Percentiles rank a stretch among this genome's conserved stretches.
phyloP scores from a whole-genome alignment of 2,797 vertebrate species.

The Champsocephalus esox region DNA sequence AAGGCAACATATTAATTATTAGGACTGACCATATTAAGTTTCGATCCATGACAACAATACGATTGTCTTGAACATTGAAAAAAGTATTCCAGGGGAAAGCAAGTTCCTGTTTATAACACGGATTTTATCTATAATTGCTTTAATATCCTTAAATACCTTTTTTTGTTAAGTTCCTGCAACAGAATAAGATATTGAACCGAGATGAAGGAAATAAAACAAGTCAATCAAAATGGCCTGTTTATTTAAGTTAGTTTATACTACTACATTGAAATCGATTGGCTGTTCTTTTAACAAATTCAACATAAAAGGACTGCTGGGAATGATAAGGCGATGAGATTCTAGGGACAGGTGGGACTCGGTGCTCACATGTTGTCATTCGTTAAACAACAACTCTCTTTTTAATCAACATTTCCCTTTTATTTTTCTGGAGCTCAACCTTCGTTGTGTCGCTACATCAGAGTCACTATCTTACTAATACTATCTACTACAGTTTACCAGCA shows the following conservation, averaged over 20 bases:
- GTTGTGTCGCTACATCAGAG: background rate
- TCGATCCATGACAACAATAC: background rate
- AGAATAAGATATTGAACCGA: background rate
- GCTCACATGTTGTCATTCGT: constrained; percentile 29
- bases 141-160: background rate
- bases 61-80: background rate
- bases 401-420: background rate
- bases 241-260: background rate
- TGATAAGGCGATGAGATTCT: constrained; percentile 3
- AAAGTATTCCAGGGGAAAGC: background rate
- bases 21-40: background rate
- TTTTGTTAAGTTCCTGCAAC: background rate
- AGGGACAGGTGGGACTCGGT: constrained; percentile 10
- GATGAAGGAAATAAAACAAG: background rate
- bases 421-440: background rate
- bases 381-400: constrained; percentile 28
- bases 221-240: background rate
- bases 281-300: constrained; percentile 13
- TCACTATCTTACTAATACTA: background rate
- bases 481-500: background rate
- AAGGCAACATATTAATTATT: background rate
- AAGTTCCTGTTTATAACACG: background rate
- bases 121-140: background rate
- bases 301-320: constrained; percentile 5
- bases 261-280: background rate